Evolutionary conservation across 2,888 invertebrate genomes (phyloP).

Genomic region (Trachelus troglodyta): DNA sequence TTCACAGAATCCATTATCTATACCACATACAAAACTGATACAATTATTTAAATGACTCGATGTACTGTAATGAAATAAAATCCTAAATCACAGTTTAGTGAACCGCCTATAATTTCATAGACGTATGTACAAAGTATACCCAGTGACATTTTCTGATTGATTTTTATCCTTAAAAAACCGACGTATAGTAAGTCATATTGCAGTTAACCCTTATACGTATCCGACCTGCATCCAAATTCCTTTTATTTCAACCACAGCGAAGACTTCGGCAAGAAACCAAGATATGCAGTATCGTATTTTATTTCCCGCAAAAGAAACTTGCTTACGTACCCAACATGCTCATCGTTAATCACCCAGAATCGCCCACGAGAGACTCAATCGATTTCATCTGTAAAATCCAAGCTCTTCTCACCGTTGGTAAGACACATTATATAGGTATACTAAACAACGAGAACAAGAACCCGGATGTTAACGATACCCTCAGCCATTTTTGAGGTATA

Average conservation of each 20-base stretch:
- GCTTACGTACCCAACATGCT: neutral
- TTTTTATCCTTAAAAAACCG: neutral
- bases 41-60: neutral
- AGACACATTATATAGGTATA: neutral
- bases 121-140: too few species aligned
- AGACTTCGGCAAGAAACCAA: neutral
- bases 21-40: neutral
- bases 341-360: neutral
- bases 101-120: neutral
- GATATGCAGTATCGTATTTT: neutral
- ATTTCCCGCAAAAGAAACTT: neutral
- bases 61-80: neutral
- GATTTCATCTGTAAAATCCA: neutral
- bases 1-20: neutral
- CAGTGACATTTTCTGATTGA: neutral
- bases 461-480: neutral
- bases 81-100: neutral
- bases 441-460: neutral
- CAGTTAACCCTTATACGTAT: neutral
- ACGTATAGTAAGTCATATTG: neutral
- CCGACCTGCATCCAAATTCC: neutral
- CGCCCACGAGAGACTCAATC: neutral
- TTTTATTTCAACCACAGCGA: neutral
- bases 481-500: neutral
- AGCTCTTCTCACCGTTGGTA: neutral